phyloP scores from a whole-genome alignment of 2,113 vertebrate genomes.

The Carlito syrichta region DNA sequence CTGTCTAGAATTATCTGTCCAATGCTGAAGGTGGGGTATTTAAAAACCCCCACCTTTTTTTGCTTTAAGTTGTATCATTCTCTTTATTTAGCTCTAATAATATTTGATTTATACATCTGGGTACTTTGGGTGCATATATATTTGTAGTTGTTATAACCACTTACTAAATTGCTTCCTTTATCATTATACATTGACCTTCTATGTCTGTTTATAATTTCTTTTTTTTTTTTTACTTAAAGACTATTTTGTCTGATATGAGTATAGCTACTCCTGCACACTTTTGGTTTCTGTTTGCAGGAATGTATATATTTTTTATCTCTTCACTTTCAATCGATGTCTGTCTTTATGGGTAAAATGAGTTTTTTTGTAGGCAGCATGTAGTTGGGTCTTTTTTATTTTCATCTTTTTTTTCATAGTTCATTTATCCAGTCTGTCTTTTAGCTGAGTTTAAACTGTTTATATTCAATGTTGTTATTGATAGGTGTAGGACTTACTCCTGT shows the following conservation, averaged over 20 bases:
- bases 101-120: not conserved
- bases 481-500: not conserved
- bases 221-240: not conserved
- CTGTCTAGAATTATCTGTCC: not conserved
- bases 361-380: not conserved
- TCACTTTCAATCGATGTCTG: not conserved
- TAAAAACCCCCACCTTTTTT: not conserved
- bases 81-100: not conserved
- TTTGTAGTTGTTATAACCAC: not conserved
- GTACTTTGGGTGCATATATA: not conserved
- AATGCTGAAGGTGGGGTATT: not conserved
- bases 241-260: not conserved
- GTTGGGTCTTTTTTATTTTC: fast-evolving
- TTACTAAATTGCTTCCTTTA: not conserved
- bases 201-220: too few species aligned
- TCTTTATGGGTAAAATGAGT: not conserved
- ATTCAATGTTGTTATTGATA: not conserved
- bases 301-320: not conserved
- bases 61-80: not conserved
- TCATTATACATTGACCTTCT: not conserved
- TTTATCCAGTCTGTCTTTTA: not conserved
- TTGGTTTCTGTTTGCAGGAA: not conserved
- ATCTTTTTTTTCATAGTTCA: too few species aligned
- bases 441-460: not conserved
- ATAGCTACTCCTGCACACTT: not conserved